Conservation (phyloP, 2,113 vertebrate species). For the Tachysurus fulvidraco region DNA sequence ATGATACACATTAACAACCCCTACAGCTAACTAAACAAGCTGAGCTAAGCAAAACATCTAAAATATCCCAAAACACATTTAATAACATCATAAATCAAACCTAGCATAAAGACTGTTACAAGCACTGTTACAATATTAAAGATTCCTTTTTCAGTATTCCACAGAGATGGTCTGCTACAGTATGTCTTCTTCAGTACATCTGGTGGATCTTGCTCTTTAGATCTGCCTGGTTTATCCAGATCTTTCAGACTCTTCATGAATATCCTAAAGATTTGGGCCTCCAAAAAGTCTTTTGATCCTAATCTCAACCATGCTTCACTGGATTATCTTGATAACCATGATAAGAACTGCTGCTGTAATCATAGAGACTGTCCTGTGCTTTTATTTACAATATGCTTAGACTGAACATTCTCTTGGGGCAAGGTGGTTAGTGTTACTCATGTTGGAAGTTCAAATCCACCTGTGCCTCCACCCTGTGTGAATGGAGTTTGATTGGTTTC, state of each 20-base stretch:
- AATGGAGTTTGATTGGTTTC: too few species aligned
- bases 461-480: too few species aligned
- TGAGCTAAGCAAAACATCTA: neutral
- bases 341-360: neutral
- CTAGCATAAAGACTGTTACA: neutral
- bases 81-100: neutral
- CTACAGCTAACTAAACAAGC: neutral
- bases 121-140: neutral
- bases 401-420: neutral
- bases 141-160: neutral
- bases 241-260: neutral
- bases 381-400: neutral
- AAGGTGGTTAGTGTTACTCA: too few species aligned
- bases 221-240: neutral
- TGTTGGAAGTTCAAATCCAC: too few species aligned
- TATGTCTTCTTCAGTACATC: neutral
- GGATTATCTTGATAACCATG: neutral
- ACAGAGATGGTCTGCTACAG: neutral
- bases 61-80: conserved; percentile 1
- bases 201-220: neutral
- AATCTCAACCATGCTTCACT: neutral
- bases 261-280: neutral
- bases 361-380: neutral
- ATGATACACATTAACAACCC: neutral
- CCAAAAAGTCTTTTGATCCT: neutral